Evolutionary conservation across 2,888 invertebrate species (phyloP), one percentile per base, ranked within the genome.

Genomic region (Sinelater perroti): DNA sequence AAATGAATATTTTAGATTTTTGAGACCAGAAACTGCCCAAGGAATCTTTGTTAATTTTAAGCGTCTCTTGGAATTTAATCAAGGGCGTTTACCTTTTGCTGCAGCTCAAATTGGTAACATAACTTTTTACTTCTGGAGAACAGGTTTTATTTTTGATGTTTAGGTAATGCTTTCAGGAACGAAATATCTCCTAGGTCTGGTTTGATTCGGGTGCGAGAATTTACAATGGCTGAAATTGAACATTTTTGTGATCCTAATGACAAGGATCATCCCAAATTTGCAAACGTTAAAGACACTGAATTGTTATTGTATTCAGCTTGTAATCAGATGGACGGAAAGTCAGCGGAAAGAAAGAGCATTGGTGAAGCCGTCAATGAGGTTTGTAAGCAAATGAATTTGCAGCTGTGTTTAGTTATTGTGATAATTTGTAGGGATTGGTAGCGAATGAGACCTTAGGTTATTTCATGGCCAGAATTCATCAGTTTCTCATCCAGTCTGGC

Each of bases 41-140:
- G 99, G 99, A 17, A 99, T 99, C 67, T 99, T 99, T 80, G 98
- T 99, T 0, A 99, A 99, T 79, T 99, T 99, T 77, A 99, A 99
- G 78, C 85, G 99, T 8, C 83, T 99, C 17, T 78, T 99, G 50
- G 97, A 97, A 78, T 99, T 99, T 77, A 99, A 99, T 78, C 95
- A 96, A 74, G 97, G 97, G 4, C 88, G 87, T 63, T 78, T 98
- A 24, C 99, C 99, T 17, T 99, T 99, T 81, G 98, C 98, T 62
- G 97, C 96, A 50, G 98, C 98, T 7, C 99, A 99, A 82, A 97
- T 99, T 71, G 99, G 99, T 63, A 85, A 85, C 67, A 84, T 8
- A 31, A 42, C 2, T 13, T n/a, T n/a, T n/a, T n/a, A n/a, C n/a
- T n/a, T n/a, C n/a, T n/a, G n/a, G n/a, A n/a, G n/a, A n/a, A n/a